Percentiles rank a stretch among this genome's conserved stretches.
These are phyloP conservation scores for Epirrita christyi DNA, from an alignment of 2,888 invertebrate genomes.

Conservation along the genomic window DNA sequence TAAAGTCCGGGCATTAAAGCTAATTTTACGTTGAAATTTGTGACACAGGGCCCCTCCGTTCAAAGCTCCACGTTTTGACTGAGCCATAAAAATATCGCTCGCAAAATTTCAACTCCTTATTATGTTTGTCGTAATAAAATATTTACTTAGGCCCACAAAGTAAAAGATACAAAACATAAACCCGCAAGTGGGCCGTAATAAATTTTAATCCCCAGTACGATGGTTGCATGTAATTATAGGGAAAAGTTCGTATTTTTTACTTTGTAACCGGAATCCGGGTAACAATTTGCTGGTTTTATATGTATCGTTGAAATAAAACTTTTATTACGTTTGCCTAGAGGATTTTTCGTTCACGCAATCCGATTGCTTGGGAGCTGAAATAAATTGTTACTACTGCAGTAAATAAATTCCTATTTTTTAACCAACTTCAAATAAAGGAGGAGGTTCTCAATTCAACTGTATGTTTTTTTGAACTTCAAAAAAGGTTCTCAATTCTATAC, in stretches of 20 bases:
- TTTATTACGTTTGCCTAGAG: slow-evolving; percentile 19
- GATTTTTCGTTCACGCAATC: slow-evolving; percentile 13
- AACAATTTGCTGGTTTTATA: slow-evolving; percentile 21
- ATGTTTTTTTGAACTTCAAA: too few species aligned
- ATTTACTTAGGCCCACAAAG: slow-evolving; percentile 48
- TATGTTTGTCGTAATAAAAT: slow-evolving; percentile 50
- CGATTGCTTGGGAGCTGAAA: slow-evolving; percentile 1
- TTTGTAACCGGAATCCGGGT: neutral
- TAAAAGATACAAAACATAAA: slow-evolving; percentile 41
- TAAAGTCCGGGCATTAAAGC: too few species aligned
- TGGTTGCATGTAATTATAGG: slow-evolving; percentile 45
- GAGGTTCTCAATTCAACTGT: too few species aligned
- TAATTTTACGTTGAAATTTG: too few species aligned
- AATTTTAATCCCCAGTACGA: slow-evolving; percentile 43
- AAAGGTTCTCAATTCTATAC: too few species aligned
- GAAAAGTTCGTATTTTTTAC: slow-evolving; percentile 18
- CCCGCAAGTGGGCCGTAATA: slow-evolving; percentile 37
- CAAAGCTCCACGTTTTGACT: slow-evolving; percentile 15
- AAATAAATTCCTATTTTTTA: too few species aligned
- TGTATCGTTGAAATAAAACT: slow-evolving; percentile 23
- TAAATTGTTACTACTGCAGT: neutral
- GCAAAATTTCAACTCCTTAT: slow-evolving; percentile 43
- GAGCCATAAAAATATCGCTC: slow-evolving; percentile 36
- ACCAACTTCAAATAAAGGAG: too few species aligned
- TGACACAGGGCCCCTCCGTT: neutral